Base-by-base conservation (phyloP, 2,888 invertebrate species). In the Drosophila robusta region DNA sequence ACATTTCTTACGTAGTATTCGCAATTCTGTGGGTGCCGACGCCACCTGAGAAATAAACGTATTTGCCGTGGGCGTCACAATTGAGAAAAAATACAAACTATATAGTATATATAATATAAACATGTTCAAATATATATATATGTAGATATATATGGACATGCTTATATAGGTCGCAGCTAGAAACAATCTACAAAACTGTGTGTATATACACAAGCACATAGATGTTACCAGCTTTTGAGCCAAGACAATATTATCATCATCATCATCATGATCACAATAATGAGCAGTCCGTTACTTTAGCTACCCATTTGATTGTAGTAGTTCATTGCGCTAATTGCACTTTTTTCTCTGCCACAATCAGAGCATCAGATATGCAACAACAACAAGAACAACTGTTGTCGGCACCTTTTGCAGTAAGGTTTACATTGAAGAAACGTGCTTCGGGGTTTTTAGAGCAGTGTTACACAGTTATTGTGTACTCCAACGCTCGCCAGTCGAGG, bases 1-100 rank as follows among this genome's bases (percentile, higher is more conserved):
- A 75, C 46, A 72, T 72, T 71, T 71, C 64, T 42, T 64, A 56
- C 65, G 51, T 65, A 47, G 44, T 42, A 57, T 52, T 54, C 51
- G 14, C 18, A 32, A 32, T 32, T 44, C 58, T 52, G 16, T 47
- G 14, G 7, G 8, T 12, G 32, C n/a, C 12, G 34, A 52, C 55
- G 67, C 70, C 64, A 73, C 51, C 73, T 73, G 54, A 54, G 47
- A 18, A 49, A 61, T 36, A 18, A 51, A 44, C 67, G 16, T 39
- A 29, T 55, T 44, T 44, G 54, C 60, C 22, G 68, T 72, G 44
- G 73, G 61, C 61, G 68, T 72, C 32, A 54, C 73, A 65, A 65
- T 65, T 51, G 58, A 46, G 18, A 22, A n/a, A 44, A 32, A 26
- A 49, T 26, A 49, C 12, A 66, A 39, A 34, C 11, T 14, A n/a